Conservation (phyloP, 1,140 invertebrate genomes). For the Globodera ellingtonae region DNA sequence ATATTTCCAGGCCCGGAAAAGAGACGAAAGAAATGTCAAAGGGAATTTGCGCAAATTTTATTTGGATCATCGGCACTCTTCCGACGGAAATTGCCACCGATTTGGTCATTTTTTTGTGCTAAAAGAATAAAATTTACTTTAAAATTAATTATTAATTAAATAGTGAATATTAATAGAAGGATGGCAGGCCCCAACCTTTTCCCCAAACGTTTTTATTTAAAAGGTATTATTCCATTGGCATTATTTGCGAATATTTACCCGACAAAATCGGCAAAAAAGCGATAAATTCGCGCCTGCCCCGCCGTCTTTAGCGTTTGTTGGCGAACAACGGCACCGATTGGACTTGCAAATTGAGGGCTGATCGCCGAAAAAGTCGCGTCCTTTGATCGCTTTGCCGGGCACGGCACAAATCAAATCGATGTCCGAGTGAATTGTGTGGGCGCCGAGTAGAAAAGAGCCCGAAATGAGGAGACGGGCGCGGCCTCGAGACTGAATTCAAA, state of each 20-base stretch:
- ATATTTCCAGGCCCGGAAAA: neutral
- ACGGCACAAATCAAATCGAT: conserved; percentile 2
- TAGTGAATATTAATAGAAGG: no score
- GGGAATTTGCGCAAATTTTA: neutral
- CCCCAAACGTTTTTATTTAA: no score
- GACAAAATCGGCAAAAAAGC: neutral
- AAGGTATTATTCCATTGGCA: no score
- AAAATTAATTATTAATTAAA: no score
- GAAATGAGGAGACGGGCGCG: neutral
- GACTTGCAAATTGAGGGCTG: neutral
- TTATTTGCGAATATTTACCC: neutral
- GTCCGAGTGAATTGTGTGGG: neutral
- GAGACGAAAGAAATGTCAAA: neutral
- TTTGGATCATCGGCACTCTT: neutral
- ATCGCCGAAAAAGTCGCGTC: neutral
- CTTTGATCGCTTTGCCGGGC: neutral
- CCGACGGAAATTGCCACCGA: neutral
- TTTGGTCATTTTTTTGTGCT: neutral
- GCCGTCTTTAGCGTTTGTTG: neutral
- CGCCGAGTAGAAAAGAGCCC: neutral
- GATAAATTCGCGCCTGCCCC: neutral
- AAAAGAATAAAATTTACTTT: no score
- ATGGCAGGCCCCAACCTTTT: no score
- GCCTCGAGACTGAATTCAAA: neutral
- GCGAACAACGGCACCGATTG: neutral